These are phyloP conservation scores for Miniopterus natalensis DNA, from an alignment of 2,113 vertebrate species.

Conservation along the genomic window DNA sequence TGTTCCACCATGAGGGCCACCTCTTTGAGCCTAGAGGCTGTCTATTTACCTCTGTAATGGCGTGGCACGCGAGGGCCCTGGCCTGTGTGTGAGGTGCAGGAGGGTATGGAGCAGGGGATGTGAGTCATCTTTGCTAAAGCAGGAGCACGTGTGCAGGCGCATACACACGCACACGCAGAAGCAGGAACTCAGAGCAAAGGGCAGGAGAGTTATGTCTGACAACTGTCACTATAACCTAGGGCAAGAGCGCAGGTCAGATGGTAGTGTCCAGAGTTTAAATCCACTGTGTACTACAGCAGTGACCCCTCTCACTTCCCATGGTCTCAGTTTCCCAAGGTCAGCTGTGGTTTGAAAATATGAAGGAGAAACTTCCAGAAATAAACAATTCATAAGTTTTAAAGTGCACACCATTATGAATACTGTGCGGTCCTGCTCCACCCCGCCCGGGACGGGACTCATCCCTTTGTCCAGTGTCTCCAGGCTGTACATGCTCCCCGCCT, in stretches of 20 bases:
- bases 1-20: not conserved
- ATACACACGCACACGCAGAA: not conserved
- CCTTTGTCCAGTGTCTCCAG: not conserved
- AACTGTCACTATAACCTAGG: not conserved
- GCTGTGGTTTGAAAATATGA: not conserved
- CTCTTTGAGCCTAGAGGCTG: not conserved
- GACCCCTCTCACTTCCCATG: not conserved
- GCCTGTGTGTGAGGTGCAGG: not conserved
- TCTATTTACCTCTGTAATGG: not conserved
- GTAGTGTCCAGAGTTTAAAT: not conserved
- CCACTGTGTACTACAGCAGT: not conserved
- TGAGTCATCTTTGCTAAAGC: not conserved
- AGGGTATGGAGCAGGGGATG: not conserved
- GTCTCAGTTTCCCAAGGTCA: not conserved
- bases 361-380: not conserved
- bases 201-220: not conserved
- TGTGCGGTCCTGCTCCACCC: not conserved
- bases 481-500: not conserved
- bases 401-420: not conserved
- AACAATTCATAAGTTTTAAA: not conserved
- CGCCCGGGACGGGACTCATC: not conserved
- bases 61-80: not conserved
- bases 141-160: no score
- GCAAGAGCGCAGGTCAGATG: not conserved
- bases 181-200: not conserved